Evolutionary conservation across 2,888 invertebrate genomes (phyloP), one percentile per base, ranked within the genome.

Genomic region (Sphaeridia pumilis): DNA sequence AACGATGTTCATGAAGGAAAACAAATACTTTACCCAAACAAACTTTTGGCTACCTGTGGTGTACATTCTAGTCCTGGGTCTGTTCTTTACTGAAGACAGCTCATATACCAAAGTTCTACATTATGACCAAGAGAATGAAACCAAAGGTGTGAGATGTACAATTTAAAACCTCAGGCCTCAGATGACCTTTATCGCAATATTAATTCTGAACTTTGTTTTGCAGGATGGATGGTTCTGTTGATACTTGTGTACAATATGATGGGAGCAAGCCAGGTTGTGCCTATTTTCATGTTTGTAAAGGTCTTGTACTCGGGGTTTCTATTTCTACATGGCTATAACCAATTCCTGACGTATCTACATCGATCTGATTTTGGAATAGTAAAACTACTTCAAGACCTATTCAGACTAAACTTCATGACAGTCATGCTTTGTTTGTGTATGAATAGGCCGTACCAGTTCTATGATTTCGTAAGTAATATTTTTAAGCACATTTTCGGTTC

Each of bases 1-100:
- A 2, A 93, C 89, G 69, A 93, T 94, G 74, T 95, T 95, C 67
- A 95, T 95, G 95, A 95, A 95, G 71, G 95, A 95, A 73, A 95
- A 95, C 71, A 95, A 95, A 69, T 93, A 93, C 69, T 95, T 92
- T 68, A 93, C 93, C 0, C 87, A 89, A 69, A 86, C 93, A 69
- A 93, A 92, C 68, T 95, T 95, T 72, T 93, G 94, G 85, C 74
- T 95, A 64, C 95, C 95, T 0, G 83, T 95, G 17, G 89, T 87
- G 0, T 95, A 95, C 69, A 83, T 95, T 41, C 84, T 89, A 69
- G 89, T 88, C 1, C 72, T 95, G 55, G 95, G 64, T 25, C 71
- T 95, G 64, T 95, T 95, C 74, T 95, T 95, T 69, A 93, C 90
- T 0, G 94, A 92, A 66, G 88, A 89, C 63, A 87, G 90, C 24